These are phyloP conservation scores for Diarsia rubi DNA, from an alignment of 2,888 invertebrate species.

Conservation along the genomic window DNA sequence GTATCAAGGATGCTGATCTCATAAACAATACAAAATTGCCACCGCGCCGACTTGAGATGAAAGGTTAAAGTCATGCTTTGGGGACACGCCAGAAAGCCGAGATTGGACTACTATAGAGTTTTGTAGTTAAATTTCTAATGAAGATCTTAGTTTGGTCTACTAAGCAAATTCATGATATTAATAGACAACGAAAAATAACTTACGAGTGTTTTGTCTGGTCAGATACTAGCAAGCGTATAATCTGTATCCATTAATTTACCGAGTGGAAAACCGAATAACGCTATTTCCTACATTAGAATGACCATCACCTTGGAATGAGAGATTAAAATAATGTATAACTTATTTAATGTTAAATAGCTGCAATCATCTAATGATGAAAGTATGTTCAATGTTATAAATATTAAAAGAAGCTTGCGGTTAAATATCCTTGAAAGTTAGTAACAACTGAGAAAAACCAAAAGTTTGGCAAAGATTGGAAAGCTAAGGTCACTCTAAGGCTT, in stretches of 20 bases:
- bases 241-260: too few species aligned
- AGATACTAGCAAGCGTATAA: too few species aligned
- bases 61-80: conserved; percentile 58
- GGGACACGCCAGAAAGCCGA: conserved; percentile 37
- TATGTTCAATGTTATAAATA: not conserved
- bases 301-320: too few species aligned
- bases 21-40: conserved; percentile 40
- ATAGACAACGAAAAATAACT: not conserved
- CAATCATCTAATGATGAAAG: not conserved
- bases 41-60: conserved; percentile 41
- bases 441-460: not conserved
- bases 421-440: not conserved
- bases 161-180: not conserved
- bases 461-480: not conserved
- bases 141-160: not conserved
- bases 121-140: not conserved
- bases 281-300: too few species aligned
- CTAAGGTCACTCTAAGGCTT: not conserved
- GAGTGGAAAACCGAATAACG: too few species aligned
- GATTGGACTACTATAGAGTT: not conserved
- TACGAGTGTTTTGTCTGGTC: too few species aligned
- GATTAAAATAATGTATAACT: too few species aligned
- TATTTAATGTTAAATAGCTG: too few species aligned
- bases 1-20: conserved; percentile 52
- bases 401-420: not conserved